These are phyloP conservation scores for Amia ocellicauda DNA, from an alignment of 2,113 vertebrate species.

Conservation along the genomic window DNA sequence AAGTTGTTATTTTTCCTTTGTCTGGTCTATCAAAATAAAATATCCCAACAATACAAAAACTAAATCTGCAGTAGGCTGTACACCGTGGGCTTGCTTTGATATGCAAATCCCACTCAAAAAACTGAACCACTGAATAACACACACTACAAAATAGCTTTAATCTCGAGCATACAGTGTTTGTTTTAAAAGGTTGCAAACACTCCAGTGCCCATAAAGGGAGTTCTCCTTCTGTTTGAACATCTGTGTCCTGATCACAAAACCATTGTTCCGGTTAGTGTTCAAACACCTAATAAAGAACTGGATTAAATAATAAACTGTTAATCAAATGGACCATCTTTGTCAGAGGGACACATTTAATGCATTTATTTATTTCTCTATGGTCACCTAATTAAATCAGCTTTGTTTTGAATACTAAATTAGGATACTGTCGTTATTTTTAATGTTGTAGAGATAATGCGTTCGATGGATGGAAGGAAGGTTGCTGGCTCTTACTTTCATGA, in stretches of 20 bases:
- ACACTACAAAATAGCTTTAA: slow-evolving; percentile 38
- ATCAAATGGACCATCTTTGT: too few species aligned
- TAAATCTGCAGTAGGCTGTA: background rate
- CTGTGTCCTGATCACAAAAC: slow-evolving; percentile 22
- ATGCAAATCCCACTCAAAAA: slow-evolving; percentile 37
- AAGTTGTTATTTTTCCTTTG: background rate
- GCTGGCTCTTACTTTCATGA: too few species aligned
- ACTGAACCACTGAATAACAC: slow-evolving; percentile 27
- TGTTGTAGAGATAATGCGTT: too few species aligned
- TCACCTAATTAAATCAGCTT: too few species aligned
- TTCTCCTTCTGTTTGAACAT: slow-evolving; percentile 39
- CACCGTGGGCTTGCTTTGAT: slow-evolving; percentile 40
- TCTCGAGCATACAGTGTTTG: slow-evolving; percentile 38
- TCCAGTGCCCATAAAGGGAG: slow-evolving; percentile 33
- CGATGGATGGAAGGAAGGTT: too few species aligned
- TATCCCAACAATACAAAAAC: background rate
- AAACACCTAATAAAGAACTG: too few species aligned
- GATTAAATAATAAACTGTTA: too few species aligned
- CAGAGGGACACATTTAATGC: too few species aligned
- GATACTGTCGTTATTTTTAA: too few species aligned
- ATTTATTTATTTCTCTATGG: too few species aligned
- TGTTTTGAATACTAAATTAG: too few species aligned
- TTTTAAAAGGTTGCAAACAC: slow-evolving; percentile 38
- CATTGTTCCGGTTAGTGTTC: background rate
- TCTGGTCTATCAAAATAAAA: background rate